Evolutionary conservation across 2,113 vertebrate species (phyloP).

Genomic region (Xenopus tropicalis): UCB_Xtro_10.0 CM004448.2:79026001-79026500

Average conservation of each 20-base stretch:
- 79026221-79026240: constrained; percentile 9
- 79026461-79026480: too few species aligned
- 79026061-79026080: constrained; percentile 37
- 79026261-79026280: too few species aligned
- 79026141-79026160: constrained; percentile 1
- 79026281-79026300: too few species aligned
- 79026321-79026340: too few species aligned
- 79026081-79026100: constrained; percentile 35
- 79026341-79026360: too few species aligned
- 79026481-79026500: too few species aligned
- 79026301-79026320: too few species aligned
- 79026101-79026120: constrained; percentile 43
- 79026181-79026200: constrained; percentile 3
- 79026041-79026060: constrained; percentile 17
- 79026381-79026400: too few species aligned
- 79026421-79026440: too few species aligned
- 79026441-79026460: too few species aligned
- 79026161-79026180: constrained; percentile 16
- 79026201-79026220: not conserved
- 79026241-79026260: not conserved
- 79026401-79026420: too few species aligned
- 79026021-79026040: constrained; percentile 47
- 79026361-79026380: too few species aligned
- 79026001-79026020: constrained; percentile 45
- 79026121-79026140: constrained; percentile 21